Base-by-base conservation (phyloP, 2,113 vertebrate genomes). In the Oceanodroma tethys region DNA sequence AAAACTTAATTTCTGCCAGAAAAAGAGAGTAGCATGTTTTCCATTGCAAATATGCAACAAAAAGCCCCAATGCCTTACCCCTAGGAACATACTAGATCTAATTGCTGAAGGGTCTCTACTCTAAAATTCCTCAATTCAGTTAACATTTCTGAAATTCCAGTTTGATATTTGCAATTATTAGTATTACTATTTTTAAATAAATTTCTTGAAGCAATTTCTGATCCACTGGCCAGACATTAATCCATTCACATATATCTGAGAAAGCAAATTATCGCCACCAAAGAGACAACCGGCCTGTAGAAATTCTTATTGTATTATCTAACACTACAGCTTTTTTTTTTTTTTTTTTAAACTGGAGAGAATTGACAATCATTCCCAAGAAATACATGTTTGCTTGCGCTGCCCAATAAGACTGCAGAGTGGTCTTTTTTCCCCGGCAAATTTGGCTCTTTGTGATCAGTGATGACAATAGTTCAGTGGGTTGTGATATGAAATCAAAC, bases 381-480 rank as follows among this genome's bases (percentile, higher is more conserved):
- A 43, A 67, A 66, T 2, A 36, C 4, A 22, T 1, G 6, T 26
- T 25, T 48, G n/a, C 25, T 34, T 8, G 38, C 0, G 3, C 58
- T 66, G 27, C 30, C 38, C 29, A 52, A 53, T 5, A 62, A 62
- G 40, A 21, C 23, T 43, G 52, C 26, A 26, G 29, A 29, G 26
- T 7, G 16, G 10, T 56, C 36, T 27, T 8, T 36, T 52, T 59
- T 52, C 52, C 45, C 29, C 15, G n/a, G 21, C 10, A 5, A 56
- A 52, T 32, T 12, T 23, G 73, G 10, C 50, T 68, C 13, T 14
- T 27, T 1, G 45, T 27, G 16, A 62, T 26, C 19, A 36, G 26
- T 7, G 27, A 30, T 15, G 13, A 27, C 34, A 40, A 4, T 4
- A 21, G 23, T 43, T 19, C 36, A 29, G 19, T 4, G 29, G 32